Conservation (phyloP, 2,113 vertebrate species). For the Chaetops frenatus region DNA sequence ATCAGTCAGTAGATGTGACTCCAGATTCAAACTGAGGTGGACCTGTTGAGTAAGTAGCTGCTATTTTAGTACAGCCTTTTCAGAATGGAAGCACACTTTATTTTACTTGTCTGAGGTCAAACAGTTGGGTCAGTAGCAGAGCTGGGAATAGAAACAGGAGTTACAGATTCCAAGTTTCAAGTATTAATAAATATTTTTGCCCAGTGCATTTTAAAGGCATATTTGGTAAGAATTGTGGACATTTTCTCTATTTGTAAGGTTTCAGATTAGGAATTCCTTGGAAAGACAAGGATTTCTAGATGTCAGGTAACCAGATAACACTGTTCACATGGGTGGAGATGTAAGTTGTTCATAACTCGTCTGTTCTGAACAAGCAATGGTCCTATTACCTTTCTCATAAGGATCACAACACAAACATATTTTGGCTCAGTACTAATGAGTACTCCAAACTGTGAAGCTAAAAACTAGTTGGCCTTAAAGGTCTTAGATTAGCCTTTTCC, state of each 20-base stretch:
- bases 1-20: background rate
- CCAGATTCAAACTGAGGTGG: background rate
- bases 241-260: background rate
- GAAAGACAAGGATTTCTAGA: background rate
- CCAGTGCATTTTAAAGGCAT: constrained; percentile 35
- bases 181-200: constrained; percentile 39
- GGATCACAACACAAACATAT: background rate
- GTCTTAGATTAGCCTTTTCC: background rate
- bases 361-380: background rate
- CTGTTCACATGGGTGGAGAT: background rate
- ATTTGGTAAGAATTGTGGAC: background rate
- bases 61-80: constrained; percentile 28
- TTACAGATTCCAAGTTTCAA: constrained; percentile 27
- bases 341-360: background rate
- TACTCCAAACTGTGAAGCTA: background rate
- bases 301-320: background rate
- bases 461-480: background rate
- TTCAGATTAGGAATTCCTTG: background rate
- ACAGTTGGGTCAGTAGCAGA: background rate
- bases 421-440: background rate
- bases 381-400: background rate
- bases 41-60: constrained; percentile 11
- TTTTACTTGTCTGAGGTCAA: background rate
- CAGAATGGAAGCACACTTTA: constrained; percentile 12
- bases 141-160: background rate